Base-by-base conservation (phyloP, 2,888 invertebrate species). In the Neuroscelio doddi region DNA sequence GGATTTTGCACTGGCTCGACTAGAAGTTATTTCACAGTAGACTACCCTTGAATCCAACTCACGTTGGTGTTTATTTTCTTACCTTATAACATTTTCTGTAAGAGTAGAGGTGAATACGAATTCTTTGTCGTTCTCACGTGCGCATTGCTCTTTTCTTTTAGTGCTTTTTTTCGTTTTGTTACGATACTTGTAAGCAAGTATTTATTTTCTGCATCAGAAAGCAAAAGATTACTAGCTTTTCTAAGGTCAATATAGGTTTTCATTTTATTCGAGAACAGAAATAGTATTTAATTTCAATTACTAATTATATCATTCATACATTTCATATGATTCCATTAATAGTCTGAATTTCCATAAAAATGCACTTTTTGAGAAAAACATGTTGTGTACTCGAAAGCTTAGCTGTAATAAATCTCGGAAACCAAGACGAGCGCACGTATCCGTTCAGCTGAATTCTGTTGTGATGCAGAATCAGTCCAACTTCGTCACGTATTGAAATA, bases 381-480 rank as follows among this genome's bases (percentile, higher is more conserved):
- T 2, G 34, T 34, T n/a, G 34, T 34, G 10, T 14, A 12, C n/a
- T 38, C 17, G 14, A 14, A 14, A 12, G 14, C 12, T 10, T 15
- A n/a, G n/a, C n/a, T n/a, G n/a, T n/a, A n/a, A 14, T 41, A 45
- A 68, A 69, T 10, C 72, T 73, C 16, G 69, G 67, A 57, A 74
- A 76, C 68, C 70, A 68, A 21, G 42, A 34, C 45, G 72, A 69
- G 34, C 50, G 67, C 9, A 68, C 56, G 9, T 65, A 70, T 34
- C 72, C 72, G 42, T 73, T 73, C 64, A 73, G 55, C 56, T 62
- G 71, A 27, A 72, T 41, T 53, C 57, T 59, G 42, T 71, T 36
- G 21, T 24, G 15, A 8, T 24, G 17, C 26, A 7, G 26, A 34
- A 26, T 24, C 24, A 38, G 10, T 17, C 12, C 8, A 17, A 38